phyloP scores from a whole-genome alignment of 2,888 invertebrate species.

The Coremacera marginata region DNA sequence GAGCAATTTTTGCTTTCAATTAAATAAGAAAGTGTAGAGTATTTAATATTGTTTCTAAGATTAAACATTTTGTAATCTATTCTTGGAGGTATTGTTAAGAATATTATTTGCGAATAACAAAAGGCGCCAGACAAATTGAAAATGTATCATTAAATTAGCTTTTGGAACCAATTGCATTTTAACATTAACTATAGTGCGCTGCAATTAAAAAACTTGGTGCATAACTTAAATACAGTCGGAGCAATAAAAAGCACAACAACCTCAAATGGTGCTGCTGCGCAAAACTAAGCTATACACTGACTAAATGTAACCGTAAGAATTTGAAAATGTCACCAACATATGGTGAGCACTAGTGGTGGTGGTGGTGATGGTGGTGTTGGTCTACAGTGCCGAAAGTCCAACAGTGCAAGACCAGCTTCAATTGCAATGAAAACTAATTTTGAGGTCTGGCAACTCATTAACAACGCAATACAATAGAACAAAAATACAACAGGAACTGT shows the following conservation, averaged over 20 bases:
- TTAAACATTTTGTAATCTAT: no score
- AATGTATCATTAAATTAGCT: no score
- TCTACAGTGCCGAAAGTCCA: not conserved
- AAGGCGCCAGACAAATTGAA: no score
- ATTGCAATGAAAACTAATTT: slow-evolving; percentile 42
- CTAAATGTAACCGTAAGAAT: not conserved
- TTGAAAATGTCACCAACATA: slow-evolving; percentile 3
- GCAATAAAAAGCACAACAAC: not conserved
- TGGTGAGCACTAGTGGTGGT: not conserved
- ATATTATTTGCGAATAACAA: no score
- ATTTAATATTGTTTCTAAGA: no score
- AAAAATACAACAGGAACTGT: not conserved
- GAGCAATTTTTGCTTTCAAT: no score
- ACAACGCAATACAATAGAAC: not conserved
- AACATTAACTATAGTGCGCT: no score
- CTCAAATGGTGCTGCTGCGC: not conserved
- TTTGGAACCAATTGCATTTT: no score
- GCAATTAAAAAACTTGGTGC: no score
- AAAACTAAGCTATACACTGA: not conserved
- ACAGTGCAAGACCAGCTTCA: slow-evolving; percentile 8
- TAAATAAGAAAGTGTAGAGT: no score
- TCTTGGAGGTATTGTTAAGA: no score
- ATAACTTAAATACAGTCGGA: not conserved
- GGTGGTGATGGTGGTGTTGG: not conserved
- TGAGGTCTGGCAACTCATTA: slow-evolving; percentile 43